A percentile compares a stretch with the other conserved stretches of the same genome.
phyloP scores from a whole-genome alignment of 2,888 invertebrate genomes.

The Polylopha cassiicola region DNA sequence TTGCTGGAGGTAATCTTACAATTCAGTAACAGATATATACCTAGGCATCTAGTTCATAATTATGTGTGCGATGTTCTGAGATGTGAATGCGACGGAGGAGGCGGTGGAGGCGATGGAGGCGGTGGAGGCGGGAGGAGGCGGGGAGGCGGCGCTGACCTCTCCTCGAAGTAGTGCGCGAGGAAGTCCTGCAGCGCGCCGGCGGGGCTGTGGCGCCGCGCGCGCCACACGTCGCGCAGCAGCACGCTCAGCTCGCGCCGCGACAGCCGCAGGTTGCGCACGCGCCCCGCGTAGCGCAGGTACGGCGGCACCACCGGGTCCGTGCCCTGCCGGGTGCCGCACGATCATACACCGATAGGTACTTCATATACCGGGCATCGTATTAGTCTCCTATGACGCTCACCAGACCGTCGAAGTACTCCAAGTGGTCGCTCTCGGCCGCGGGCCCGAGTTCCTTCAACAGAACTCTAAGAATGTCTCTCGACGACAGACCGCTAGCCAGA shows the following conservation, averaged over 20 bases:
- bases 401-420: conserved; percentile 69
- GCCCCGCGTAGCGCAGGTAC: conserved; percentile 62
- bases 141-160: conserved; percentile 54
- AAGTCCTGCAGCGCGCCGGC: conserved; percentile 73
- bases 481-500: conserved; percentile 56
- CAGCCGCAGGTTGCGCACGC: conserved; percentile 69
- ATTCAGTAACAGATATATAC: too few species aligned
- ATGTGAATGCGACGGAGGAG: too few species aligned
- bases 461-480: conserved; percentile 58
- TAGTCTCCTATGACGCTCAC: conserved; percentile 43
- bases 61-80: too few species aligned
- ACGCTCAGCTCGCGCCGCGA: conserved; percentile 68
- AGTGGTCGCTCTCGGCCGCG: conserved; percentile 62
- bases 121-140: too few species aligned
- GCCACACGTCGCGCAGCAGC: conserved; percentile 66
- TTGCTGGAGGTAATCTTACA: too few species aligned
- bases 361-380: too few species aligned
- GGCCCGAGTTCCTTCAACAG: conserved; percentile 69
- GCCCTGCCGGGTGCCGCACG: too few species aligned
- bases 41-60: too few species aligned
- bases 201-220: conserved; percentile 50
- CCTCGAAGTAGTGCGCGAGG: conserved; percentile 65
- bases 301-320: conserved; percentile 60
- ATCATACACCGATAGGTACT: too few species aligned
- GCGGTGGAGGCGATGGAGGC: too few species aligned